A percentile compares a stretch with the other conserved stretches of the same genome.
These are phyloP conservation scores for Saguinus midas DNA, from an alignment of 2,113 vertebrate genomes.

Conservation along the genomic window DNA sequence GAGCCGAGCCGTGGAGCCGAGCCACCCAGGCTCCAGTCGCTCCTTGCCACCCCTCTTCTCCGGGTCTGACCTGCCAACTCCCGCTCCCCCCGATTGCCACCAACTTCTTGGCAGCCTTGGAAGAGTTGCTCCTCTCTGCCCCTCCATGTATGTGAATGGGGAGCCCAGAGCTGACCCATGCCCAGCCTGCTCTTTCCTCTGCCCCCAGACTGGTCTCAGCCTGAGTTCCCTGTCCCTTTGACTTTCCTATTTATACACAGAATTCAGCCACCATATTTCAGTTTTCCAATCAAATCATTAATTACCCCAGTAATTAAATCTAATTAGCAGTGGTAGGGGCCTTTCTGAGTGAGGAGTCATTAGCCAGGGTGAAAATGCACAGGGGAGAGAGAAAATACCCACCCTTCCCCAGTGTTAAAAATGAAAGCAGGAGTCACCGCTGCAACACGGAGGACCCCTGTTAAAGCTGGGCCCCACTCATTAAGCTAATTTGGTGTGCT, in stretches of 20 bases:
- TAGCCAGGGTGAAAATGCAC: conserved; percentile 64
- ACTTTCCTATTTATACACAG: conserved; percentile 58
- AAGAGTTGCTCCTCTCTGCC: neutral
- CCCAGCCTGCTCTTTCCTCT: neutral
- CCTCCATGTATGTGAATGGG: neutral
- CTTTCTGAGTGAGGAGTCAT: conserved; percentile 68
- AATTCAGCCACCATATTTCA: conserved; percentile 65
- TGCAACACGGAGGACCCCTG: conserved; percentile 49
- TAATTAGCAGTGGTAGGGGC: conserved; percentile 69
- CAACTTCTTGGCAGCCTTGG: neutral
- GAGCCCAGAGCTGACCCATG: neutral
- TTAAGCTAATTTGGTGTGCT: conserved; percentile 69
- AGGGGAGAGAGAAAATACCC: conserved; percentile 20
- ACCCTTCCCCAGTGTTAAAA: conserved; percentile 63
- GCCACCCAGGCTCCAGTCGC: neutral
- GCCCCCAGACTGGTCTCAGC: neutral
- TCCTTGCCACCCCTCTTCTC: neutral
- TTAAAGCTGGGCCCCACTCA: conserved; percentile 59
- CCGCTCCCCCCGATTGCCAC: neutral
- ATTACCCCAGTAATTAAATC: conserved; percentile 74
- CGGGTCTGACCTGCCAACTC: neutral
- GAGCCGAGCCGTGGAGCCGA: too few relatives aligned
- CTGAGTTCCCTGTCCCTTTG: conserved; percentile 41
- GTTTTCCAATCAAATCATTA: conserved; percentile 73
- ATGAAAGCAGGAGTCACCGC: conserved; percentile 30